Conservation (phyloP, 2,888 invertebrate species). For the Mimachlamys varia region DNA sequence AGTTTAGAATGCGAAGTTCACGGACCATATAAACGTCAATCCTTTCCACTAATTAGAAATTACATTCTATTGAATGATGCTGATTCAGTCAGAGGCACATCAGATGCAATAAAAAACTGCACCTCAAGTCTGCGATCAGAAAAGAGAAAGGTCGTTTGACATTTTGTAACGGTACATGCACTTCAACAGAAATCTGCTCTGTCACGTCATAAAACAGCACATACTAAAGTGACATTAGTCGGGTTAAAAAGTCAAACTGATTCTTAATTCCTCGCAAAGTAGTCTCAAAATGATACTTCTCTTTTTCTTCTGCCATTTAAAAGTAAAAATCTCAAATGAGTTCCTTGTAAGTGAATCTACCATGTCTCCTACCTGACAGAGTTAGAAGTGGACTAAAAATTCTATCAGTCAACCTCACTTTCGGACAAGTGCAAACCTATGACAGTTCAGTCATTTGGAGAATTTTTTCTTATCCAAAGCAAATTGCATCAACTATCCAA, state of each 20-base stretch:
- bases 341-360: neutral
- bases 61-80: neutral
- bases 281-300: neutral
- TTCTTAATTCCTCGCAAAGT: neutral
- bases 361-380: neutral
- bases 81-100: neutral
- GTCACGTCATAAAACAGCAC: neutral
- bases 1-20: neutral
- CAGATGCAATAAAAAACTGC: neutral
- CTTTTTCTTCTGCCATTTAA: neutral
- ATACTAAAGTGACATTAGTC: slow-evolving; percentile 2
- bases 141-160: neutral
- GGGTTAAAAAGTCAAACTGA: neutral
- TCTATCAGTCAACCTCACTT: neutral
- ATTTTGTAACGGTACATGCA: neutral
- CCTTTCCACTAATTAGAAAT: neutral
- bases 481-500: neutral
- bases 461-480: neutral
- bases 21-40: neutral
- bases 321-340: neutral
- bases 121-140: neutral
- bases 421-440: neutral
- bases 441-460: no score
- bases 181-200: neutral
- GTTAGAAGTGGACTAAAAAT: neutral